Evolutionary conservation across 2,797 vertebrate genomes (phyloP), one percentile per base, ranked within the genome.

Genomic region (Anguilla anguilla): DNA sequence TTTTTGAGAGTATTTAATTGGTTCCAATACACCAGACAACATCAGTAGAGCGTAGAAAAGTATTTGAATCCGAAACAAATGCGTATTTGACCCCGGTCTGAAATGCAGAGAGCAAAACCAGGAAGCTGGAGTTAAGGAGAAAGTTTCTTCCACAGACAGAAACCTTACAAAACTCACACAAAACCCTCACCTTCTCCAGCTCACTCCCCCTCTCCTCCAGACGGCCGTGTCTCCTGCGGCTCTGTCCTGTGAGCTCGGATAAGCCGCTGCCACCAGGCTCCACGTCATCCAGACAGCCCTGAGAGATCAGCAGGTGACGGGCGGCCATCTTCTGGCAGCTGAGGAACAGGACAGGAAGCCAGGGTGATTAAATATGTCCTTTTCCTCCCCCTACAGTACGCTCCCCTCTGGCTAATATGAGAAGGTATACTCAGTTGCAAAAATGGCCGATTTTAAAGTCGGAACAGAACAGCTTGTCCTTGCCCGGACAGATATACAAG

Each of bases 271-370:
- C 74, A 61, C 7, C n/a, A 35, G 7, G 69, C 4, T 57, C 87
- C 59, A 61, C 88, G 31, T 91, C 87, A 1, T 15, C 85, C 22
- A 43, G 31, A n/a, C 19, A 90, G 64, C 51, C 90, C 64, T 89
- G 91, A 31, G 91, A 89, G 83, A 87, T 57, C 3, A 93, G 86
- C 39, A 87, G 86, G 0, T 90, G 91, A 67, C 87, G 90, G 55
- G 89, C 87, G 1, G 69, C 87, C 0, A 89, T 88, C 74, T 87
- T 94, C 86, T 92, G 93, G 91, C 94, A 95, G 39, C 96, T 96
- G 67, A 85, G 5, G 86, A 57, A 43, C 84, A 31, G 22, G n/a
- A 82, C 0, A 74, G 81, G 77, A 19, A 82, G 77, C 61, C 43
- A 31, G 10, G 43, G 2, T 22, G 10, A 51, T 46, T 25, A 6